Evolutionary conservation across 2,113 vertebrate species (phyloP), one percentile per base, ranked within the genome.

Genomic region (Piaya cayana): DNA sequence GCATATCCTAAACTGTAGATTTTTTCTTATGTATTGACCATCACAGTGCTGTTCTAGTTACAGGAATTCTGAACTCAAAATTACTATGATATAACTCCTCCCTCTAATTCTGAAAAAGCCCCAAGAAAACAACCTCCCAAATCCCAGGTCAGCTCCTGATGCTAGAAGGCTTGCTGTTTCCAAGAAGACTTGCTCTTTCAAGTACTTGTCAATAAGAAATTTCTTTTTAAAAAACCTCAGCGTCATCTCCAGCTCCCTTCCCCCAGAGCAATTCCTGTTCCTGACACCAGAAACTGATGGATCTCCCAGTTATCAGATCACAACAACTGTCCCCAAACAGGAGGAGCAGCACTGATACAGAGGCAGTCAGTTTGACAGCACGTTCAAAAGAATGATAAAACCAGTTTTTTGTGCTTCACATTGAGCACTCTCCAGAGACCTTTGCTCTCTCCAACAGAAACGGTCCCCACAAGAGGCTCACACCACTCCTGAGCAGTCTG

Each of bases 281-380:
- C 30, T 75, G 27, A 84, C 4, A 82, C 5, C 27, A 83, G 52
- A 37, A 12, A 39, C 15, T 12, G 25, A 69, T 0, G 1, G 36
- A 70, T 55, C 60, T 70, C 67, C 29, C 64, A 55, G 26, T 5
- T 85, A 56, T 2, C 34, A 82, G 39, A 43, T 7, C 49, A 36
- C 49, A 82, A 43, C 39, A 69, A 52, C 30, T 13, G 49, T 69
- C 36, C 39, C 20, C 50, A 52, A 69, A 68, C 2, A 2, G 49
- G 1, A 81, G 69, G 2, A 53, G 55, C 25, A 77, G 32, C 34
- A 63, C 36, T 70, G 55, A 78, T 8, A 30, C 0, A 0, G 56
- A 65, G 45, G 23, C 64, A 53, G 25, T 43, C 15, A 77, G 60
- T 18, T 16, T 55, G 74, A 68, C 0, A 3, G 59, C 26, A 30